Evolutionary conservation across 2,113 vertebrate species (phyloP), one percentile per base, ranked within the genome.

Genomic region (Microtus ochrogaster): DNA sequence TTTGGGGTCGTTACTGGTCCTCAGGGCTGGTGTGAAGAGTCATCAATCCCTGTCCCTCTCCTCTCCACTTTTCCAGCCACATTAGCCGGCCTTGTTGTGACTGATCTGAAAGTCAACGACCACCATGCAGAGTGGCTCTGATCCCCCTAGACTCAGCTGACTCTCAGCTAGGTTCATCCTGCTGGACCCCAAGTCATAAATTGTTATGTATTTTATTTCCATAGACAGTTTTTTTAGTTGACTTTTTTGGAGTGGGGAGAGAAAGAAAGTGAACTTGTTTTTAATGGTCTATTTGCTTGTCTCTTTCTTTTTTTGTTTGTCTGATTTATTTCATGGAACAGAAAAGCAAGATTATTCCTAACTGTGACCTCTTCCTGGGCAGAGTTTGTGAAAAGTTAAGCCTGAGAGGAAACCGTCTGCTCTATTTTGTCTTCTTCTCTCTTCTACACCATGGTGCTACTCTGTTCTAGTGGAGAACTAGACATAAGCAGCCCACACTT

Each of bases 151-250:
- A 81, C 24, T 52, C 77, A 52, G 8, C 89, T 89, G 44, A 47
- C 26, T 17, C 33, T 78, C 92, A 78, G 68, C 68, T 55, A 63
- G 47, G 22, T 5, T 73, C 55, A 84, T 12, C 26, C 24, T 28
- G 36, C 47, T 44, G 21, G 16, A 39, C 13, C 19, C 73, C 47
- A 72, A 89, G 78, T 22, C 90, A 68, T 5, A 9, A 61, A 70
- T 16, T 47, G 33, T 52, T 68, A 30, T 17, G 17, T 30, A 55
- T 83, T 74, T 76, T 21, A 41, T 70, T 90, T 91, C 24, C 1
- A 47, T 72, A 90, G 26, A 82, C 5, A 91, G 33, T n/a, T 97
- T 93, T 68, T 47, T 61, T 82, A 91, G 33, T 61, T 88, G 76
- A 76, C 17, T 26, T 74, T 79, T 55, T 55, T 2, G 28, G 9